These are phyloP conservation scores for Adelognathus sp. DNA, from an alignment of 2,888 invertebrate genomes.

Conservation along the genomic window DNA sequence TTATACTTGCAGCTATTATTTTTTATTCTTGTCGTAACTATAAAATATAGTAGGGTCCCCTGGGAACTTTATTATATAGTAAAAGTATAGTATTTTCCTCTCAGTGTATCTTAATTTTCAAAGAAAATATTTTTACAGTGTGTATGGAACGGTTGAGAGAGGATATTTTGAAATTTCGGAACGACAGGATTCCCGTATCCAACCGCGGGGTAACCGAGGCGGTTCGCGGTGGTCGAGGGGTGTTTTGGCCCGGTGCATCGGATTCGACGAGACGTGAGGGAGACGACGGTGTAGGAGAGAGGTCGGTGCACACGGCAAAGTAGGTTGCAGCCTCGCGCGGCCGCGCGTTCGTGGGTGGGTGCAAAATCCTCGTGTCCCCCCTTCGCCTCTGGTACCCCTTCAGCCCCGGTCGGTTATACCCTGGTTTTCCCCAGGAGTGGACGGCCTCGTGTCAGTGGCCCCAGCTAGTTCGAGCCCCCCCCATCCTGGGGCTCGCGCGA, in stretches of 20 bases:
- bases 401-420: constrained; percentile 36
- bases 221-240: background rate
- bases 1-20: too few relatives aligned
- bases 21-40: too few relatives aligned
- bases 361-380: constrained; percentile 63
- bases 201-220: background rate
- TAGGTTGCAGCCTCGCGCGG: constrained; percentile 67
- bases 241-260: background rate
- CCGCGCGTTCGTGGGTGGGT: constrained; percentile 55
- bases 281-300: background rate
- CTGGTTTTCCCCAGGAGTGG: constrained; percentile 67
- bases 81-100: too few relatives aligned
- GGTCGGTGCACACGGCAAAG: constrained; percentile 63
- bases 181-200: background rate
- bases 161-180: background rate
- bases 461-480: constrained; percentile 68
- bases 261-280: background rate
- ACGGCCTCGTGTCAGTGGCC: constrained; percentile 73
- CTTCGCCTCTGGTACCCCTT: constrained; percentile 26
- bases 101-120: too few relatives aligned
- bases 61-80: too few relatives aligned
- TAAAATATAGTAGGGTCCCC: too few relatives aligned
- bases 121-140: background rate
- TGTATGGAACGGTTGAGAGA: background rate
- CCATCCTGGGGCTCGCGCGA: constrained; percentile 69